Evolutionary conservation across 2,888 invertebrate species (phyloP).

Genomic region (Tinea semifulvella): DNA sequence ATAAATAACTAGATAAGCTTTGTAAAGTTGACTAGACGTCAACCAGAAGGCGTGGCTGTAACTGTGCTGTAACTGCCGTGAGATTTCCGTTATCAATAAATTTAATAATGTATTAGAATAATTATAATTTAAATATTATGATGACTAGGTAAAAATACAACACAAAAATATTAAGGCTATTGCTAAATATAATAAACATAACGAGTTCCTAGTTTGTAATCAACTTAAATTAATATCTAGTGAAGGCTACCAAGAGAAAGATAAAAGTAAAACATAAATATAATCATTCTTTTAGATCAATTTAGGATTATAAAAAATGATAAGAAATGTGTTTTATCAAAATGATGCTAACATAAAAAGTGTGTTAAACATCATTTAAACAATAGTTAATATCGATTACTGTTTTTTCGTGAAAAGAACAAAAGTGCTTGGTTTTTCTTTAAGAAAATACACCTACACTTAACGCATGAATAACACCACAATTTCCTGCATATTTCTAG

Average conservation of each 20-base stretch:
- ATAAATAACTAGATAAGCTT: background rate
- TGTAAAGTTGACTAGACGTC: background rate
- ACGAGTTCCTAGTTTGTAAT: constrained; percentile 5
- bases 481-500: constrained; percentile 9
- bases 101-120: no score
- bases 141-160: constrained; percentile 8
- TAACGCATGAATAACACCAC: no score
- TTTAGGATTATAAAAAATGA: constrained; percentile 2
- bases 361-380: no score
- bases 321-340: background rate
- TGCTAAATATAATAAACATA: constrained; percentile 5
- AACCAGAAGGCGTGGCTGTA: background rate
- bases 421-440: no score
- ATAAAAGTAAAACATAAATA: constrained; percentile 7
- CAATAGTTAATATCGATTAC: no score
- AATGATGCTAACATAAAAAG: no score
- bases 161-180: constrained; percentile 5
- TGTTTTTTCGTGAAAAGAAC: no score
- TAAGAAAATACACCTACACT: no score
- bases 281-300: constrained; percentile 8
- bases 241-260: constrained; percentile 9
- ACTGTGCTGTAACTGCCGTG: no score
- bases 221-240: background rate
- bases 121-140: constrained; percentile 7
- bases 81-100: no score